phyloP scores from a whole-genome alignment of 2,797 vertebrate species.

The Arnoldichthys spilopterus region DNA sequence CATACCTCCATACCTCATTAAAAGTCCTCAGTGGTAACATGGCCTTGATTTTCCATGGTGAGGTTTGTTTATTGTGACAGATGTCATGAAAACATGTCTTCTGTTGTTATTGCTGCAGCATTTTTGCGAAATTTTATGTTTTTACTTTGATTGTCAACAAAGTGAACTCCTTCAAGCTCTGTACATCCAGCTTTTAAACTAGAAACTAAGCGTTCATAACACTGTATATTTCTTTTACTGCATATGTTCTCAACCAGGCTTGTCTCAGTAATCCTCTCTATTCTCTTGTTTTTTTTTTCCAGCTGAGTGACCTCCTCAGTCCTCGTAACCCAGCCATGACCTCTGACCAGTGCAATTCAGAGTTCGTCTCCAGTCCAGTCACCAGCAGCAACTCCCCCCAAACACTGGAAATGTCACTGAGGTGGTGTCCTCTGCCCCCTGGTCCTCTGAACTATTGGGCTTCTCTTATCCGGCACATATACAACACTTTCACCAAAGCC shows the following conservation, averaged over 20 bases:
- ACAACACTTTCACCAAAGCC: constrained; percentile 70
- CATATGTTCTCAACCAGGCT: constrained; percentile 40
- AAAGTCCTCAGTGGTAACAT: constrained; percentile 47
- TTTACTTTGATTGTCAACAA: not conserved
- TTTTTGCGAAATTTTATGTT: not conserved
- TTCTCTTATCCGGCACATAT: constrained; percentile 73
- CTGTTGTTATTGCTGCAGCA: not conserved
- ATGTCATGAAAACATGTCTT: constrained; percentile 38
- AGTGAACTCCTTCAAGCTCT: too few relatives aligned
- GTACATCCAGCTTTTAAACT: not conserved
- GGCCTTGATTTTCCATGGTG: constrained; percentile 37
- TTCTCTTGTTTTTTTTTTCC: constrained; percentile 78
- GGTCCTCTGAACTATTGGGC: constrained; percentile 70
- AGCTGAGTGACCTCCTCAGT: constrained; percentile 74
- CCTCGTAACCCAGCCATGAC: constrained; percentile 75
- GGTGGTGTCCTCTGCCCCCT: constrained; percentile 63
- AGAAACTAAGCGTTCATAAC: not conserved
- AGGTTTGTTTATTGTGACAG: constrained; percentile 66
- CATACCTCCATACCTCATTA: constrained; percentile 58
- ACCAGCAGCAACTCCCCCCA: constrained; percentile 77
- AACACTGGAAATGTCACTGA: constrained; percentile 80
- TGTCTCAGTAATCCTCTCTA: constrained; percentile 61
- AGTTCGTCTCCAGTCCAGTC: constrained; percentile 78
- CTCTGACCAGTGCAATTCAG: constrained; percentile 70
- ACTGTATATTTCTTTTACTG: constrained; percentile 16